phyloP scores from a whole-genome alignment of 2,113 vertebrate species.

The Menura novaehollandiae region DNA sequence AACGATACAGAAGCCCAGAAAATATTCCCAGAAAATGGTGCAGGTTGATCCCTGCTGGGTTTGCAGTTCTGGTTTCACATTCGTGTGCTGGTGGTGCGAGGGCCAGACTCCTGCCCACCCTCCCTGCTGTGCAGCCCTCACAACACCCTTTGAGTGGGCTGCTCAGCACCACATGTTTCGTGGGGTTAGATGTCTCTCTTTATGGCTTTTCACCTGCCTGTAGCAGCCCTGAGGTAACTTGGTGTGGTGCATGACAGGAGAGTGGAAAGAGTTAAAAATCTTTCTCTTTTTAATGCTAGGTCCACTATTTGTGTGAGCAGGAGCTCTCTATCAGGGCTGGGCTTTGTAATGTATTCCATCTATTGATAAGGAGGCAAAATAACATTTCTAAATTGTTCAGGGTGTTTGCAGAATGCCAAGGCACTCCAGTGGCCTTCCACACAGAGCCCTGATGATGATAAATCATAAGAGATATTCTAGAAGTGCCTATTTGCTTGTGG shows the following conservation, averaged over 20 bases:
- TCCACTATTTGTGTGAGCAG: slow-evolving; percentile 11
- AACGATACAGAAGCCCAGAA: rapidly evolving
- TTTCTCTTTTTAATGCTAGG: not conserved
- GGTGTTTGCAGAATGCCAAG: slow-evolving; percentile 58
- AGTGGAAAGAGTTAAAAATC: slow-evolving; percentile 28
- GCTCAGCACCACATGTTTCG: rapidly evolving
- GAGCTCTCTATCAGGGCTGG: slow-evolving; percentile 52
- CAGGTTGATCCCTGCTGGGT: not conserved
- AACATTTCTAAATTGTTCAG: slow-evolving; percentile 54
- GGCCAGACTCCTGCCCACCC: not conserved
- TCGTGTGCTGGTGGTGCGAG: rapidly evolving
- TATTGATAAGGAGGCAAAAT: slow-evolving; percentile 57
- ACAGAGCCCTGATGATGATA: slow-evolving; percentile 20
- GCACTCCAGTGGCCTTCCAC: slow-evolving; percentile 38
- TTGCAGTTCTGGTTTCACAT: not conserved
- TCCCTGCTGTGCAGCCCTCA: not conserved
- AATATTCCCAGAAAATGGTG: not conserved
- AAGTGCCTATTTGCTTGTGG: slow-evolving; percentile 52
- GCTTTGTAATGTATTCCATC: slow-evolving; percentile 52
- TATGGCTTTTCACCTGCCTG: not conserved
- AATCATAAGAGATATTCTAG: slow-evolving; percentile 32
- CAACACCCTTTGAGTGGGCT: not conserved
- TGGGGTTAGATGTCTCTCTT: not conserved
- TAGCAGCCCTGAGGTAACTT: not conserved
- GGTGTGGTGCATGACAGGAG: not conserved